Percentiles rank a stretch among this genome's conserved stretches.
These are phyloP conservation scores for Helogale parvula DNA, from an alignment of 2,113 vertebrate genomes.

Conservation along the genomic window DNA sequence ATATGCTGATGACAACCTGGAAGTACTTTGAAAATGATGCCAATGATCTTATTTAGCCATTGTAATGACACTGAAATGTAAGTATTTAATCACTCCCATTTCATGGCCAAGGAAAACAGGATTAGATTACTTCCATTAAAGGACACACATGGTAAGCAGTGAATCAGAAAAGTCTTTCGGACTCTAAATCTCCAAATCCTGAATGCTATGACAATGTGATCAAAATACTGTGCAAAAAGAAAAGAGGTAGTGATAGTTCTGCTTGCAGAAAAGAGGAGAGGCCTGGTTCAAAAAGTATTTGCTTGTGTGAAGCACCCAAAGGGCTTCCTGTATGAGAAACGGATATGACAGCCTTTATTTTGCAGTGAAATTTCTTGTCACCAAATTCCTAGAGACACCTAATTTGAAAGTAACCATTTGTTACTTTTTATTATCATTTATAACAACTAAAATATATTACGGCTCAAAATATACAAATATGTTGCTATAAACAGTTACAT, in stretches of 20 bases:
- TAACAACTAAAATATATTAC: background rate
- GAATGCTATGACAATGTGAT: background rate
- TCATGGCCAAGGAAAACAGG: background rate
- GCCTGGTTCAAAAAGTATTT: background rate
- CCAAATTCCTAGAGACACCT: constrained; percentile 44
- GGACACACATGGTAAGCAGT: background rate
- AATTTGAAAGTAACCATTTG: constrained; percentile 41
- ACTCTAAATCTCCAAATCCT: constrained; percentile 16
- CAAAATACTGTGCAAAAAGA: background rate
- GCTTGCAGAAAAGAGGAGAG: background rate
- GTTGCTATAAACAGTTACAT: background rate
- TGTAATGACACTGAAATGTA: background rate
- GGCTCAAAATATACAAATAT: constrained; percentile 1
- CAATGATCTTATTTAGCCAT: background rate
- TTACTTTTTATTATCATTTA: constrained; percentile 32
- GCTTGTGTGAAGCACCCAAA: background rate
- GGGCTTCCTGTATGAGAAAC: background rate
- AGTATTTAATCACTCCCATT: constrained; percentile 13
- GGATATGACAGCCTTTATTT: constrained; percentile 16
- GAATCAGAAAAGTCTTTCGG: constrained; percentile 27
- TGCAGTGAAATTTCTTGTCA: constrained; percentile 1
- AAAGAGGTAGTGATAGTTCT: background rate
- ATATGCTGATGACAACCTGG: background rate
- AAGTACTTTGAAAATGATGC: constrained; percentile 14
- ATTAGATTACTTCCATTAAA: constrained; percentile 11